Conservation (phyloP, 2,888 invertebrate genomes). For the Automeris io region DNA sequence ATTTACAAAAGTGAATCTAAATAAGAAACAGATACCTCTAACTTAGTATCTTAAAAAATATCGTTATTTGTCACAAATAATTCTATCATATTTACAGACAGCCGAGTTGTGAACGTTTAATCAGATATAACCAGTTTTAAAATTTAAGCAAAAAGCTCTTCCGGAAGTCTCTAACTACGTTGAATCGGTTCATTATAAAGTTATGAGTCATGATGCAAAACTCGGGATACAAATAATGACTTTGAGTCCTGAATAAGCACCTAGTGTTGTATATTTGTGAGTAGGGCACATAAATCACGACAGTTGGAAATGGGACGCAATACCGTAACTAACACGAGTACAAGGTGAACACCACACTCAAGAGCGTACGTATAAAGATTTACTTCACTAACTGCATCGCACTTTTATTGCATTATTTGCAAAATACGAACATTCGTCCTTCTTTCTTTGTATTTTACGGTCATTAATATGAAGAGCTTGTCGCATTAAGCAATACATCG, state of each 20-base stretch:
- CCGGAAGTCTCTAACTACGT: no score
- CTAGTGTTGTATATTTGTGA: constrained; percentile 37
- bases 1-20: no score
- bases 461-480: background rate
- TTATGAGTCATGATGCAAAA: no score
- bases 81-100: no score
- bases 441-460: constrained; percentile 9
- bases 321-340: constrained; percentile 40
- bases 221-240: background rate
- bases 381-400: constrained; percentile 22
- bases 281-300: constrained; percentile 44
- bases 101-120: no score
- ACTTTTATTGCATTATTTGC: constrained; percentile 21
- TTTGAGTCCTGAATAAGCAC: constrained; percentile 27
- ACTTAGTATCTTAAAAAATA: no score
- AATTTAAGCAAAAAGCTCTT: no score
- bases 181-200: no score
- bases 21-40: no score
- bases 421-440: constrained; percentile 17
- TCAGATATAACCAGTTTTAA: no score
- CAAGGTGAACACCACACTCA: constrained; percentile 35
- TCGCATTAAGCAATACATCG: background rate
- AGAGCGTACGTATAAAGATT: constrained; percentile 10
- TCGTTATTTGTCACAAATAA: no score
- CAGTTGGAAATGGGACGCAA: constrained; percentile 42